Evolutionary conservation across 1,140 invertebrate species (phyloP), one percentile per base, ranked within the genome.

Genomic region (Drosophila guanche): DNA sequence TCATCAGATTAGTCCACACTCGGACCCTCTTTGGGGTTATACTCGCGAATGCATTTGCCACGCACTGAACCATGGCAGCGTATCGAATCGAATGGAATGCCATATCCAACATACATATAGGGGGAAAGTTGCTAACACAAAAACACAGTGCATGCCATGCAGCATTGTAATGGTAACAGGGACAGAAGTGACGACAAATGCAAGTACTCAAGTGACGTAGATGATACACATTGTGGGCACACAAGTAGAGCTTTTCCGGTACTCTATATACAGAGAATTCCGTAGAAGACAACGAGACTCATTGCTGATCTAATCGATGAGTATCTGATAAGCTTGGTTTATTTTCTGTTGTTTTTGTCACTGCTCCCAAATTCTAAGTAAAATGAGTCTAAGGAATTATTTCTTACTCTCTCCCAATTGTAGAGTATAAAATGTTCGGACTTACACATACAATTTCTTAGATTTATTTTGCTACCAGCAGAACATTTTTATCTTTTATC

Each of bases 1-100:
- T 83, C 79, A 63, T 42, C 60, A 29, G 52, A 79, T 71, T 80
- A 65, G 45, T 27, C 62, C 52, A 51, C 75, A 85, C 58, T 29
- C 29, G 33, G 60, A 20, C 27, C 40, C 60, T 50, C 62, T 54
- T 3, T 37, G 33, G 10, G 29, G 29, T 12, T 10, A 12, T 20
- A 1, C 33, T 37, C 16, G 48, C 42, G n/a, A 41, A 58, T 63
- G 56, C 48, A 65, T 75, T 45, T 45, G 37, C 43, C 61, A 66
- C 53, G 56, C 61, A 60, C 29, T 79, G 54, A 63, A 56, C 60
- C 56, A 45, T 76, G 41, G 29, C 54, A 52, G 10, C 33, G 33
- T 4, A 37, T 12, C 33, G 33, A 37, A 37, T 37, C 41, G 16
- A 53, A 45, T 54, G 51, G 46, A 25, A 75, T 70, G 47, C 41